Conservation (phyloP, 2,888 invertebrate genomes). For the Piscicola geometra region DNA sequence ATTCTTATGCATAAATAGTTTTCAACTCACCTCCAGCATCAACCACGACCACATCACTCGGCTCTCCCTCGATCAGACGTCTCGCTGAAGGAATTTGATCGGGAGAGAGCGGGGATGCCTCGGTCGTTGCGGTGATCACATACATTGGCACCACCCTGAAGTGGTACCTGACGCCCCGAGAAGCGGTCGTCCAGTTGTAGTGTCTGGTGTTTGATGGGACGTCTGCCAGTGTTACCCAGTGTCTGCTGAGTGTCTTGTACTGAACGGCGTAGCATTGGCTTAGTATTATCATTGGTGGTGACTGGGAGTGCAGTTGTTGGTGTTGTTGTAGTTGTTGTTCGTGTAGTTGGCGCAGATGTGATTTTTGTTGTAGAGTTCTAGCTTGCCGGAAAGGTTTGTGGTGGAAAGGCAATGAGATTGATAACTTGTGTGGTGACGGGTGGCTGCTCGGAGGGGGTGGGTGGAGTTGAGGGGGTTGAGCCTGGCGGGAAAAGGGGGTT, state of each 20-base stretch:
- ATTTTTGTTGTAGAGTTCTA: background rate
- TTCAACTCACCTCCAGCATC: slow-evolving; percentile 38
- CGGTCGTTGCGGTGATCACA: slow-evolving; percentile 6
- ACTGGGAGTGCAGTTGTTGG: background rate
- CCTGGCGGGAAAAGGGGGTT: background rate
- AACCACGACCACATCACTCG: slow-evolving; percentile 36
- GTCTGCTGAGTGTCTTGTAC: slow-evolving; percentile 24
- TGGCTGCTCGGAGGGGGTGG: background rate
- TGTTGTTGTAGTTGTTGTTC: background rate
- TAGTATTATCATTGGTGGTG: background rate
- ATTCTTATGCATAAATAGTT: too few relatives aligned
- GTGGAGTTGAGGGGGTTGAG: background rate
- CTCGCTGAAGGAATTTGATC: background rate
- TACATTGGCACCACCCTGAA: slow-evolving; percentile 37
- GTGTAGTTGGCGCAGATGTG: slow-evolving; percentile 16
- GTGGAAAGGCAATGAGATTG: too few relatives aligned
- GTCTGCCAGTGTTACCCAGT: slow-evolving; percentile 29
- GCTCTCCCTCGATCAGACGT: slow-evolving; percentile 28
- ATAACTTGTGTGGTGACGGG: background rate
- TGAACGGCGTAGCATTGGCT: slow-evolving; percentile 17
- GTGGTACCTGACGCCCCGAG: slow-evolving; percentile 41
- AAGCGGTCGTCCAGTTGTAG: slow-evolving; percentile 38
- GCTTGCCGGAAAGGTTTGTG: too few relatives aligned
- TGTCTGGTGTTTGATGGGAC: slow-evolving; percentile 2
- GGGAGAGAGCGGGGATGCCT: background rate